Evolutionary conservation across 2,888 invertebrate genomes (phyloP), one percentile per base, ranked within the genome.

Genomic region (Buathra laborator): DNA sequence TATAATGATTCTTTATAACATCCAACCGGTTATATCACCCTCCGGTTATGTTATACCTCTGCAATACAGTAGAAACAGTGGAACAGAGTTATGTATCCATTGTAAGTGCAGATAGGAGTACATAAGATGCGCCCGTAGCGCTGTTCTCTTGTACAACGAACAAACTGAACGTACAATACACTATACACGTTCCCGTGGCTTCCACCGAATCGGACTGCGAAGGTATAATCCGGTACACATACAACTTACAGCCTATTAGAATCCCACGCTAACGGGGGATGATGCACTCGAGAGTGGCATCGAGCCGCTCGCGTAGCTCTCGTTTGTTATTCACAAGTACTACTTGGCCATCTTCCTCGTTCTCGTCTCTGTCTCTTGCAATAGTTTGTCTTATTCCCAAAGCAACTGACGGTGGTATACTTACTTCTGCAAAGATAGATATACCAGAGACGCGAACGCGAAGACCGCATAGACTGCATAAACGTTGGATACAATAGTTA

Each of bases 231-330:
- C 88, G 83, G 51, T 86, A 80, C 86, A 83, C 89, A 88, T 85
- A 89, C 88, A 86, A 84, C 86, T 87, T 90, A 87, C 87, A 89
- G 87, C 78, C 87, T 86, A 90, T 88, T 89, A 89, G 87, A 37
- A 87, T 86, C 83, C 85, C 77, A 37, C 81, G 62, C 51, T 37
- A 44, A 70, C 37, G 19, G 78, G 66, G 48, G 19, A 62, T 72
- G 37, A 67, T 67, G 56, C 71, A 68, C 56, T 84, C 70, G 51
- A 68, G 51, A 74, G 46, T 78, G 46, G 24, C 62, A 70, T 74
- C 83, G 72, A 68, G 70, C 77, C 6, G 9, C 77, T 43, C 59
- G 70, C 24, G 32, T 48, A 43, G 37, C 70, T 67, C 67, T 78
- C 78, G 56, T 62, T 78, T 62, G 70, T 70, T 62, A 78, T 78